Conservation (phyloP, 2,797 vertebrate genomes). For the Myioborus miniatus region DNA sequence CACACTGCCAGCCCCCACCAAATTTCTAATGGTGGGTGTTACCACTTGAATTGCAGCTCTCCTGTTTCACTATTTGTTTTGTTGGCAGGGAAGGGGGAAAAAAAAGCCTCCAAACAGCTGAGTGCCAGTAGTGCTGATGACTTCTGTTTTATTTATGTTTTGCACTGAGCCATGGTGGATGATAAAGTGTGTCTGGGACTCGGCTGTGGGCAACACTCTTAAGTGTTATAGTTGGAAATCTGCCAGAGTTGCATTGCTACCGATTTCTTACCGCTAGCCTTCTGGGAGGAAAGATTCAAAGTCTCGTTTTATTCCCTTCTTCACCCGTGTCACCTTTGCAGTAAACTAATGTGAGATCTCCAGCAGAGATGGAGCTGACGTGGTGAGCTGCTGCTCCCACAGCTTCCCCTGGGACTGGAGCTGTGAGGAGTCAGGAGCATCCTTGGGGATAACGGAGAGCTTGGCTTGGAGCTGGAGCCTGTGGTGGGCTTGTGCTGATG, state of each 20-base stretch:
- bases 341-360: conserved; percentile 27
- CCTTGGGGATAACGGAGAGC: background rate
- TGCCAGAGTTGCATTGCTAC: conserved; percentile 12
- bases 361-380: background rate
- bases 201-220: background rate
- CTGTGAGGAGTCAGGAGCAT: background rate
- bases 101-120: background rate
- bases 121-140: conserved; percentile 2
- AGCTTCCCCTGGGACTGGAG: background rate
- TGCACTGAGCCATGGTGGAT: background rate
- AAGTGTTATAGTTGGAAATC: conserved; percentile 4
- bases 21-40: background rate
- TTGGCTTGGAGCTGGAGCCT: background rate
- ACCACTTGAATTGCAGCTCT: background rate
- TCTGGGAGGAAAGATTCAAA: background rate
- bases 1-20: background rate
- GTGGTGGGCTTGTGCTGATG: background rate
- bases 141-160: conserved; percentile 55
- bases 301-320: conserved; percentile 5
- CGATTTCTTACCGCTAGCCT: conserved; percentile 38
- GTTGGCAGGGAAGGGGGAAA: background rate
- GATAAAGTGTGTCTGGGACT: conserved; percentile 35
- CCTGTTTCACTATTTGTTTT: background rate
- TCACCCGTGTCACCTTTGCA: background rate
- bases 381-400: background rate